Percentiles rank a stretch among this genome's conserved stretches.
These are phyloP conservation scores for Scomber scombrus DNA, from an alignment of 2,113 vertebrate genomes.

Conservation along the genomic window DNA sequence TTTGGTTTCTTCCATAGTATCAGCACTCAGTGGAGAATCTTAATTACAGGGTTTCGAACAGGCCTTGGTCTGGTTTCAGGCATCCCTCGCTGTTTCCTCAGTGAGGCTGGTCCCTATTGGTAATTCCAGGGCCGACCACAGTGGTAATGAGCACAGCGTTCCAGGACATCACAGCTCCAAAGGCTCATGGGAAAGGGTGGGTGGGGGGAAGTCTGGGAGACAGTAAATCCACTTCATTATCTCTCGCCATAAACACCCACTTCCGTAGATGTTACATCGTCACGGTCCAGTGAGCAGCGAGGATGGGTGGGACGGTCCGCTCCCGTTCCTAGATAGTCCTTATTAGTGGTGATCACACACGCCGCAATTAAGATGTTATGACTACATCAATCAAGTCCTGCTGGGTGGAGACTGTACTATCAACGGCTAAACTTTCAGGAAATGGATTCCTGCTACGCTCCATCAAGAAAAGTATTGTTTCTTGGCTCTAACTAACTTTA, in stretches of 20 bases:
- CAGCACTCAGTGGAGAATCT: constrained; percentile 83
- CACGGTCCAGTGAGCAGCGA: constrained; percentile 60
- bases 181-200: constrained; percentile 83
- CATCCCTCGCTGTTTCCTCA: constrained; percentile 81
- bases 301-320: constrained; percentile 71
- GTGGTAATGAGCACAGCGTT: constrained; percentile 80
- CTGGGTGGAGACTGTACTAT: constrained; percentile 61
- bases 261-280: constrained; percentile 76
- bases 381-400: constrained; percentile 46
- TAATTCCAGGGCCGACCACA: constrained; percentile 84
- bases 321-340: constrained; percentile 29
- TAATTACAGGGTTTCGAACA: constrained; percentile 83
- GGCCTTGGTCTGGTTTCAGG: constrained; percentile 81
- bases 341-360: constrained; percentile 40
- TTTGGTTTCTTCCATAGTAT: constrained; percentile 85
- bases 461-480: constrained; percentile 27
- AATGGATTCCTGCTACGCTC: constrained; percentile 45
- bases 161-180: constrained; percentile 78
- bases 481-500: not conserved
- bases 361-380: constrained; percentile 58
- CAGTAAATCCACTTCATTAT: constrained; percentile 75
- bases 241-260: constrained; percentile 76
- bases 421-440: constrained; percentile 47
- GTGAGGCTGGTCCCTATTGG: constrained; percentile 73
- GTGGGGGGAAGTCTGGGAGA: constrained; percentile 77